Evolutionary conservation across 2,113 vertebrate genomes (phyloP).

Genomic region (Calyptommatus sinebrachiatus): DNA sequence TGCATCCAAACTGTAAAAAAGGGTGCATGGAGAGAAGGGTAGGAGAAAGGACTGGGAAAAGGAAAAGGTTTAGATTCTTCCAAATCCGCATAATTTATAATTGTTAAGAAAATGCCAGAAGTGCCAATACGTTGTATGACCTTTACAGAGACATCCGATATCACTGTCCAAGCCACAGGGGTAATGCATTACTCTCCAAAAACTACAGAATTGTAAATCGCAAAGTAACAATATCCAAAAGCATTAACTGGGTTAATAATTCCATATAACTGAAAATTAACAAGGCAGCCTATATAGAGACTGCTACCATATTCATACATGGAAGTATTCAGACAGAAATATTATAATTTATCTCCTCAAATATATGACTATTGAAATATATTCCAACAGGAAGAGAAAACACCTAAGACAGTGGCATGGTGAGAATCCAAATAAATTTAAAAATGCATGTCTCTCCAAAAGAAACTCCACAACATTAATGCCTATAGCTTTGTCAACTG

Average conservation of each 20-base stretch:
- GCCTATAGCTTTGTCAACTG: not conserved
- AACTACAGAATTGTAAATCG: constrained; percentile 3
- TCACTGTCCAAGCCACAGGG: constrained; percentile 11
- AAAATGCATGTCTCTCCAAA: not conserved
- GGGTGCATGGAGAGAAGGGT: not conserved
- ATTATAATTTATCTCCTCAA: not conserved
- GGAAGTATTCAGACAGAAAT: too few species aligned
- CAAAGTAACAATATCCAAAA: not conserved
- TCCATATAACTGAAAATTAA: not conserved
- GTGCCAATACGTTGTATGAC: accelerated
- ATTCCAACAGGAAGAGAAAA: not conserved
- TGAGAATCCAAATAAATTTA: constrained; percentile 23
- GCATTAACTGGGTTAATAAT: not conserved
- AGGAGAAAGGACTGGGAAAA: not conserved
- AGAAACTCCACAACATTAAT: constrained; percentile 15
- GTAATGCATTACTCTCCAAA: constrained; percentile 10
- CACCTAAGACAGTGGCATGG: not conserved
- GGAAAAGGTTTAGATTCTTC: constrained; percentile 24
- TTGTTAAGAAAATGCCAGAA: constrained; percentile 43
- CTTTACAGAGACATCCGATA: not conserved
- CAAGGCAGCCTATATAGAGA: not conserved
- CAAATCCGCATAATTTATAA: constrained; percentile 37
- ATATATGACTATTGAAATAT: not conserved
- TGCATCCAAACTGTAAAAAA: constrained; percentile 12
- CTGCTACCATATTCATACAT: not conserved